These are phyloP conservation scores for Perdix hodgsoniae DNA, from an alignment of 2,797 vertebrate species.

Conservation along the genomic window DNA sequence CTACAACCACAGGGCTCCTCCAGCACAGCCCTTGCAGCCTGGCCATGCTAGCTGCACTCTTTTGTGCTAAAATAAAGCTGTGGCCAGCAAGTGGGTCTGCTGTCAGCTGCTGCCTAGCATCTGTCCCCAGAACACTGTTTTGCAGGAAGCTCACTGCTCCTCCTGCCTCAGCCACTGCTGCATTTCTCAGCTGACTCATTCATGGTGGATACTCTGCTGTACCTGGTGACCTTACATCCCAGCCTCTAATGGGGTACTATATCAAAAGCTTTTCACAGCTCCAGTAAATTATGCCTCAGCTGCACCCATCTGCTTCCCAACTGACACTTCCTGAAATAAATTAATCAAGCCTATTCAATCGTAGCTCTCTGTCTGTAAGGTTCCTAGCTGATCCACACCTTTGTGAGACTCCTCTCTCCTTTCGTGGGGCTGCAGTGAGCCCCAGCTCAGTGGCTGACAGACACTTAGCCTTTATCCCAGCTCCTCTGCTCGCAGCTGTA, in stretches of 20 bases:
- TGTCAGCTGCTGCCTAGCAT: neutral
- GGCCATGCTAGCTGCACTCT: accelerated
- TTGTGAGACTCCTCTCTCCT: neutral
- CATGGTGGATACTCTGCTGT: neutral
- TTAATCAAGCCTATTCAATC: conserved; percentile 61
- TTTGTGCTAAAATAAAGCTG: neutral
- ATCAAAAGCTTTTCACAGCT: conserved; percentile 54
- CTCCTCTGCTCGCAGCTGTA: neutral
- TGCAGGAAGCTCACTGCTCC: neutral
- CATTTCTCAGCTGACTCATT: neutral
- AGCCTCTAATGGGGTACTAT: neutral
- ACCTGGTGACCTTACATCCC: conserved; percentile 9
- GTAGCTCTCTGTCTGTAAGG: neutral
- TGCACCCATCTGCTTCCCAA: conserved; percentile 62
- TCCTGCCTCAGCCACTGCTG: neutral
- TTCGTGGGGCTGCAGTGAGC: neutral
- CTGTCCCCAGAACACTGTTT: neutral
- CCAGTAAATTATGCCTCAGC: conserved; percentile 43
- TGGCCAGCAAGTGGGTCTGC: neutral
- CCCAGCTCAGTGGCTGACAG: neutral
- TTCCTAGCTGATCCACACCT: neutral
- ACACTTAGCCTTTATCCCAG: neutral
- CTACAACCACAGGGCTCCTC: neutral
- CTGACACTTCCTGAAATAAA: conserved; percentile 57
- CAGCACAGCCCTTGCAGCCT: neutral